A percentile compares a stretch with the other conserved stretches of the same genome.
Conservation (phyloP, 2,888 invertebrate species). For the Anorthoa munda region DNA sequence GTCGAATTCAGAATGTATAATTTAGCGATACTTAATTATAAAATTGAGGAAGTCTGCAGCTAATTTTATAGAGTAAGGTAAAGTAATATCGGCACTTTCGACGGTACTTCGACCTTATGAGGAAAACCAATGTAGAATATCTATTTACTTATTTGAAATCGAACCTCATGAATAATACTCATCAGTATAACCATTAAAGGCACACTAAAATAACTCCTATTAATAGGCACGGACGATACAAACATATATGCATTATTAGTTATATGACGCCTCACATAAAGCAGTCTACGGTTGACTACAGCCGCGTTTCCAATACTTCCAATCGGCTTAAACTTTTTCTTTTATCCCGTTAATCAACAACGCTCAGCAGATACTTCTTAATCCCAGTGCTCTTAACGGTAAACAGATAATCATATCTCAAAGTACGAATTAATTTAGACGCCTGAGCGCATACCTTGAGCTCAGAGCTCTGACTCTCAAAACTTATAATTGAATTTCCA, state of each 20-base stretch:
- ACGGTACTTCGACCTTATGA: neutral
- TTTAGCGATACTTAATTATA: constrained; percentile 37
- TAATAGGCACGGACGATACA: constrained; percentile 2
- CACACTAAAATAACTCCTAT: constrained; percentile 17
- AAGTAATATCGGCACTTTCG: neutral
- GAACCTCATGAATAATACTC: neutral
- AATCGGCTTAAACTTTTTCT: constrained; percentile 34
- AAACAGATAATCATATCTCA: constrained; percentile 74
- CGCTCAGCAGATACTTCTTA: constrained; percentile 39
- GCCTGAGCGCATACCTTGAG: constrained; percentile 77
- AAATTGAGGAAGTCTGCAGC: neutral
- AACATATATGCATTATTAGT: constrained; percentile 21
- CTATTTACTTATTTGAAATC: neutral
- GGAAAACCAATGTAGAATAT: neutral
- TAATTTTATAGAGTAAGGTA: neutral
- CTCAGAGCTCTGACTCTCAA: constrained; percentile 75
- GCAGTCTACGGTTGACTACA: constrained; percentile 19
- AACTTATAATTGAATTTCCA: constrained; percentile 85
- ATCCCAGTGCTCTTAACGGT: constrained; percentile 59
- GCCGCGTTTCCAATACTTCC: constrained; percentile 13
- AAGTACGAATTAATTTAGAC: constrained; percentile 78
- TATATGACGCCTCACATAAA: constrained; percentile 9
- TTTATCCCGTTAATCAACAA: constrained; percentile 37
- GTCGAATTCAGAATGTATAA: constrained; percentile 44
- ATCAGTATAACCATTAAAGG: too few species aligned